A percentile compares a stretch with the other conserved stretches of the same genome.
These are phyloP conservation scores for Trematomus bernacchii DNA, from an alignment of 2,797 vertebrate genomes.

Conservation along the genomic window DNA sequence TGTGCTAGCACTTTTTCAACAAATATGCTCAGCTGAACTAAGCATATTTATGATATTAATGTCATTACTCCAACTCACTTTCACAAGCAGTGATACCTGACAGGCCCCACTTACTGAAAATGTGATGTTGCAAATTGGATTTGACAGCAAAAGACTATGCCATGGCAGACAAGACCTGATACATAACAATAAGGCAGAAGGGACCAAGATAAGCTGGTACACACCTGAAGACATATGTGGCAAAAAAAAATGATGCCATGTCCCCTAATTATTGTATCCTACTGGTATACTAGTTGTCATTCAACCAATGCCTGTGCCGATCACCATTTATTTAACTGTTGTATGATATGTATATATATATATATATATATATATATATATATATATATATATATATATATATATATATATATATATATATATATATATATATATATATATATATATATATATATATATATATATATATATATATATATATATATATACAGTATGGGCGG, in stretches of 20 bases:
- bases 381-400: too few relatives aligned
- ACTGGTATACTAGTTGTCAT: neutral
- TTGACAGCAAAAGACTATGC: constrained; percentile 12
- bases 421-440: too few relatives aligned
- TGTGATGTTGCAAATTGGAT: constrained; percentile 20
- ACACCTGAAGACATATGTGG: neutral
- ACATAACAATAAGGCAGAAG: neutral
- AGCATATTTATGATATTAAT: constrained; percentile 30
- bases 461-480: too few relatives aligned
- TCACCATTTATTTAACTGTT: neutral
- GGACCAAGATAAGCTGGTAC: neutral
- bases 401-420: too few relatives aligned
- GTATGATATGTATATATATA: neutral
- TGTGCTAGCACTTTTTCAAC: constrained; percentile 13
- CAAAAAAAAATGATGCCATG: neutral
- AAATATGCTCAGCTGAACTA: constrained; percentile 23
- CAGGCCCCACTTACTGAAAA: constrained; percentile 11
- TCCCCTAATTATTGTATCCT: neutral
- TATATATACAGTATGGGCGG: too few relatives aligned
- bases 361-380: too few relatives aligned
- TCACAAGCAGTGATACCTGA: constrained; percentile 12
- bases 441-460: neutral
- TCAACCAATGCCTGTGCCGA: neutral
- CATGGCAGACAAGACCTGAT: neutral
- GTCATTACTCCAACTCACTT: constrained; percentile 15